A percentile compares a stretch with the other conserved stretches of the same genome.
Evolutionary conservation across 2,113 vertebrate species (phyloP).

Genomic region (Apeltes quadracus): DNA sequence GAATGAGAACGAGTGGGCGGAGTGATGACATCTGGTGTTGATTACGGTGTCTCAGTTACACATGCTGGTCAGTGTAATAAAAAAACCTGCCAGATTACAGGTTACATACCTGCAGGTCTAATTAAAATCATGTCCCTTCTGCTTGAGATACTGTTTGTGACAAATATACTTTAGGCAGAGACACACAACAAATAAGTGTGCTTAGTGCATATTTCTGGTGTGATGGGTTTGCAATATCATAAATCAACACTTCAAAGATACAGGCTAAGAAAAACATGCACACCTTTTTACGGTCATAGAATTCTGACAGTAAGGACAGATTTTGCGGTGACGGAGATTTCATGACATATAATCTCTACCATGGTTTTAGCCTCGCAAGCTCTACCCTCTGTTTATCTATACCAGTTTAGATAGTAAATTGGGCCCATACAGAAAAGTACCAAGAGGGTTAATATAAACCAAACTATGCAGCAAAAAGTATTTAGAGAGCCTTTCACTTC

Average conservation of each 20-base stretch:
- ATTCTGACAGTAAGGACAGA: constrained; percentile 6
- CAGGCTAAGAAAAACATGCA: neutral
- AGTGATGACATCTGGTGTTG: too few species aligned
- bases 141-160: neutral
- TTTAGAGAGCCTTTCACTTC: constrained; percentile 3
- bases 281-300: neutral
- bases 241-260: constrained; percentile 1
- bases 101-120: neutral
- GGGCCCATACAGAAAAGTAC: neutral
- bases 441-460: neutral
- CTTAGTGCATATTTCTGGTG: neutral
- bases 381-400: neutral
- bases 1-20: too few species aligned
- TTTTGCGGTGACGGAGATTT: too few species aligned
- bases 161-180: neutral
- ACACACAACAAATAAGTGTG: neutral
- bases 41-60: too few species aligned
- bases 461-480: neutral
- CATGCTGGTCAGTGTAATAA: neutral
- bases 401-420: neutral
- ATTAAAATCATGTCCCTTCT: neutral
- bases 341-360: neutral
- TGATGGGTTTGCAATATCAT: neutral
- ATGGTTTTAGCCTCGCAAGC: neutral
- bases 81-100: too few species aligned